Conservation (phyloP, 2,888 invertebrate genomes). For the Mesochorus sp. region DNA sequence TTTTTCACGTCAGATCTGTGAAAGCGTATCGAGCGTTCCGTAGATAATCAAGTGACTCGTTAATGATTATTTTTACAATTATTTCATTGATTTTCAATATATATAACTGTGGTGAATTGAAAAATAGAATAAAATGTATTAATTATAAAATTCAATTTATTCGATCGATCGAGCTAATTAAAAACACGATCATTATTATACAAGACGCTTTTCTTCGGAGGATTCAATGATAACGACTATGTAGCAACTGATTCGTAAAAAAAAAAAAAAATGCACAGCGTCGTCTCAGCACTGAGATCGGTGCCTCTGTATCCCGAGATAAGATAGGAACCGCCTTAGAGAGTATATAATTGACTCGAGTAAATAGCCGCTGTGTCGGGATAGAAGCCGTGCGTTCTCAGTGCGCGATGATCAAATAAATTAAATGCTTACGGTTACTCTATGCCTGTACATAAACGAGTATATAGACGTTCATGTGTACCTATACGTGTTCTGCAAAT, state of each 20-base stretch:
- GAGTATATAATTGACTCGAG: slow-evolving; percentile 41
- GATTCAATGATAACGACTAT: background rate
- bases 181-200: slow-evolving; percentile 7
- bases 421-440: slow-evolving; percentile 48
- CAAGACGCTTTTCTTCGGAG: background rate
- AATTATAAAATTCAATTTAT: background rate
- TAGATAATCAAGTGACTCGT: background rate
- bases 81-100: background rate
- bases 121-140: background rate
- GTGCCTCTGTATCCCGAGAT: slow-evolving; percentile 48
- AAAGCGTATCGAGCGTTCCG: background rate
- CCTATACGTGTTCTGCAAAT: background rate
- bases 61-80: background rate
- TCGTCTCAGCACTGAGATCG: slow-evolving; percentile 33
- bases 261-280: background rate
- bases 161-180: background rate
- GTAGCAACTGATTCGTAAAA: background rate
- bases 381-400: slow-evolving; percentile 18
- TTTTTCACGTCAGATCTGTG: background rate
- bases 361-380: slow-evolving; percentile 38
- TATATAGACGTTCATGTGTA: background rate
- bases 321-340: slow-evolving; percentile 41
- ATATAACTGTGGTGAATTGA: background rate
- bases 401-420: slow-evolving; percentile 54
- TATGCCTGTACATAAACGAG: background rate